Evolutionary conservation across 2,797 vertebrate species (phyloP), one percentile per base, ranked within the genome.

Genomic region (Syngnathus rostellatus): DNA sequence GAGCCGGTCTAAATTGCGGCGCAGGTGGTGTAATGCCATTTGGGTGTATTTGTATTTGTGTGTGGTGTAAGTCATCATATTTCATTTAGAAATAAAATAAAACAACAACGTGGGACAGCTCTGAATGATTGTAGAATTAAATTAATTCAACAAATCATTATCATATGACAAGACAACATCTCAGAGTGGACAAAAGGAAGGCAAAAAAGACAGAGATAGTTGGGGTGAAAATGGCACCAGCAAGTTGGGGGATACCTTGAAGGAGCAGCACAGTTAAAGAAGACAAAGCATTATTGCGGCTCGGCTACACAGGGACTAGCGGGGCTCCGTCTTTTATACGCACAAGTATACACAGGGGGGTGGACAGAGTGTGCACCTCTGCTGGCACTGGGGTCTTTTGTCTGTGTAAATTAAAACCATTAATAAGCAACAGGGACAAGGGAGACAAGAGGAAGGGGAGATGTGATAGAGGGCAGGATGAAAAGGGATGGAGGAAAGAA

Each of bases 341-440:
- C 77, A 75, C 76, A 84, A 86, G 80, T 73, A 79, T 83, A 79
- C 83, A 80, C 83, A 64, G 6, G 55, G 83, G 84, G 84, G 31
- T 31, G 31, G 85, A 81, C 75, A 77, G 69, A 78, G 77, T 79
- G 76, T 74, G 76, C 40, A 83, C 72, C 81, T 85, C 89, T 83
- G 80, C 92, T 90, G 89, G 79, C 85, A 82, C 87, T 87, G 90
- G 87, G 82, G 89, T 91, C 91, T 70, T 76, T 75, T 75, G 82
- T 87, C 77, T 72, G 88, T 84, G 89, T 92, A 95, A 94, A 95
- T 96, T 93, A 95, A 95, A 95, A 91, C 88, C 81, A 94, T 95
- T 95, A 94, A 93, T 95, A 94, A 93, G 81, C 82, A 85, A 89
- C 81, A 80, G 84, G 86, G 86, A 83, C 75, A 82, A 58, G 53